Conservation (phyloP, 1,140 invertebrate genomes). For the Pomphorhynchus laevis region DNA sequence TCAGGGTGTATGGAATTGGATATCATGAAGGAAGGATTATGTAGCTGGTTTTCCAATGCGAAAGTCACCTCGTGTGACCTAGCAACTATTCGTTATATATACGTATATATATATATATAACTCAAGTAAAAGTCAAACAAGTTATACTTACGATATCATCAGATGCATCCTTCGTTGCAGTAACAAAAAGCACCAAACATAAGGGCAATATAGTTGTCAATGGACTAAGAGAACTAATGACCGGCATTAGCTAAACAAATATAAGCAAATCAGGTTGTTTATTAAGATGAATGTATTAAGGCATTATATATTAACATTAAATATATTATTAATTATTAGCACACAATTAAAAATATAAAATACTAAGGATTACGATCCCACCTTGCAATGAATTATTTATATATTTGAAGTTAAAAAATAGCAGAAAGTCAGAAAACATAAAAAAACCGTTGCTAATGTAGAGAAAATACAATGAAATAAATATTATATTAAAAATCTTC, state of each 20-base stretch:
- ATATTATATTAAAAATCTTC: too few relatives aligned
- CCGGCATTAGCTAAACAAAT: slow-evolving; percentile 79
- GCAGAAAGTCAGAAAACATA: too few relatives aligned
- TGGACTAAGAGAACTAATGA: slow-evolving; percentile 77
- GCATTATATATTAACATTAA: background rate
- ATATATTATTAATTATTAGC: background rate
- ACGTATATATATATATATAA: background rate
- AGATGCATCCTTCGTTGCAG: slow-evolving; percentile 82
- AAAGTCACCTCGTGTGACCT: too few relatives aligned
- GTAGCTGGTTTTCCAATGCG: too few relatives aligned
- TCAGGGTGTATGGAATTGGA: too few relatives aligned
- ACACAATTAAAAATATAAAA: background rate
- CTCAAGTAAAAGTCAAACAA: background rate
- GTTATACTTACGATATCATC: slow-evolving; percentile 64
- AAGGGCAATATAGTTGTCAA: slow-evolving; percentile 83
- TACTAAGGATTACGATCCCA: too few relatives aligned
- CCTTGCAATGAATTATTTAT: too few relatives aligned
- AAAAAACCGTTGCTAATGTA: too few relatives aligned
- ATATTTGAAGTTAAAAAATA: too few relatives aligned
- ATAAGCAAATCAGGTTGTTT: slow-evolving; percentile 11
- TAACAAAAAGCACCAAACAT: slow-evolving; percentile 60
- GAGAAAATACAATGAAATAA: too few relatives aligned
- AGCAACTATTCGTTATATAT: too few relatives aligned
- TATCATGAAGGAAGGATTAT: too few relatives aligned
- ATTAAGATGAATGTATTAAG: background rate